A percentile compares a stretch with the other conserved stretches of the same genome.
phyloP scores from a whole-genome alignment of 1,140 invertebrate genomes.

The Apocrypta bakeri region DNA sequence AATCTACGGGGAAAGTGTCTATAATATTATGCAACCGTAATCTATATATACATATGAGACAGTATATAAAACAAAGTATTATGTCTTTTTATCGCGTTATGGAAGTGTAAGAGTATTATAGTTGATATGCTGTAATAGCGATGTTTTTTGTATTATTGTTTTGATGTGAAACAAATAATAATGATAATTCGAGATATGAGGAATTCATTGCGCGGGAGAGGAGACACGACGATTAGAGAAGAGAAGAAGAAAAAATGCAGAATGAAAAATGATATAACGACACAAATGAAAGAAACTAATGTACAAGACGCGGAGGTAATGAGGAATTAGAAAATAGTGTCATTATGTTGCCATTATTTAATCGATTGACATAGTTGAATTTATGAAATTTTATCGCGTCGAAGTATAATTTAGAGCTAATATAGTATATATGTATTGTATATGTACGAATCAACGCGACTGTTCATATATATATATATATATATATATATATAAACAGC shows the following conservation, averaged over 20 bases:
- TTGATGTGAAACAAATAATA: constrained; percentile 4
- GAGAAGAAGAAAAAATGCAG: constrained; percentile 17
- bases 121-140: constrained; percentile 21
- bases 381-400: constrained; percentile 45
- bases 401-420: background rate
- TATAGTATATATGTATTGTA: background rate
- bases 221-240: background rate
- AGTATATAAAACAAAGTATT: constrained; percentile 34
- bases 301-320: constrained; percentile 26
- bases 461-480: too few species aligned
- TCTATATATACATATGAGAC: constrained; percentile 22
- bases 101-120: constrained; percentile 38
- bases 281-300: constrained; percentile 40
- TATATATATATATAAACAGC: too few species aligned
- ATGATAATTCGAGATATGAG: too few species aligned
- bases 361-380: constrained; percentile 39
- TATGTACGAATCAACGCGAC: background rate
- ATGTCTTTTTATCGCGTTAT: constrained; percentile 46
- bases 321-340: constrained; percentile 9
- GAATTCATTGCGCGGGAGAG: background rate
- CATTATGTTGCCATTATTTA: constrained; percentile 43
- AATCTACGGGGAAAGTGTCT: constrained; percentile 37
- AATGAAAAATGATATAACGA: constrained; percentile 10
- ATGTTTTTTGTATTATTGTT: constrained; percentile 44
- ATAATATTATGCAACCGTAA: constrained; percentile 24